Percentiles rank a stretch among this genome's conserved stretches.
Conservation (phyloP, 35 echinoderm and acorn worm genomes). For the Apostichopus japonicus region DNA sequence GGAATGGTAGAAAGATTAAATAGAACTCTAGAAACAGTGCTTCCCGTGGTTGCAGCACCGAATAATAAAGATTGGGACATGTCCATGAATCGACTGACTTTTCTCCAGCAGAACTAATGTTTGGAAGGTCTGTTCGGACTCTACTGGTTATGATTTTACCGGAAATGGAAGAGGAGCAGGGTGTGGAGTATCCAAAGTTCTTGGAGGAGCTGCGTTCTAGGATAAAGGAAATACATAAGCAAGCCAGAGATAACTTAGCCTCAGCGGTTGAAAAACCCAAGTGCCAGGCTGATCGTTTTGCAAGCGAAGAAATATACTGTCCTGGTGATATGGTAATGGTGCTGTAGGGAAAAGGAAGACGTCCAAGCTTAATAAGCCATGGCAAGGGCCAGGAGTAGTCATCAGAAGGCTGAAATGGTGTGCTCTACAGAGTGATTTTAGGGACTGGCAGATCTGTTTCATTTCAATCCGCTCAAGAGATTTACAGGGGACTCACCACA, state of each 20-base stretch:
- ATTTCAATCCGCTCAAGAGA: slow-evolving; percentile 13
- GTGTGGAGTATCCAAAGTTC: slow-evolving; percentile 13
- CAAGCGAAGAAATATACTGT: background rate
- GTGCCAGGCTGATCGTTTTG: background rate
- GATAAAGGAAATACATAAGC: too few species aligned
- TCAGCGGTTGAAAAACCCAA: background rate
- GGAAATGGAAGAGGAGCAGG: background rate
- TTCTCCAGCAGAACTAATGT: too few species aligned
- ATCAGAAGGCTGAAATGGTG: slow-evolving; percentile 20
- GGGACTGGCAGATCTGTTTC: background rate
- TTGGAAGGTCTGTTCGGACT: background rate
- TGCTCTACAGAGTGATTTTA: slow-evolving; percentile 36
- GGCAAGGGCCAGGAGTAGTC: background rate
- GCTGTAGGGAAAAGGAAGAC: background rate
- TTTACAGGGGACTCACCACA: slow-evolving; percentile 15
- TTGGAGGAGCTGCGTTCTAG: background rate
- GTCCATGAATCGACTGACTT: background rate
- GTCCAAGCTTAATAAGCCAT: slow-evolving; percentile 12
- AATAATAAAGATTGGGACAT: slow-evolving; percentile 53
- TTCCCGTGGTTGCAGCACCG: background rate
- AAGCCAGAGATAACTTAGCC: too few species aligned
- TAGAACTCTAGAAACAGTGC: slow-evolving; percentile 2
- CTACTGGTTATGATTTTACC: background rate
- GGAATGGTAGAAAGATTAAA: too few species aligned
- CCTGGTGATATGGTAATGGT: background rate